Base-by-base conservation (phyloP, 2,113 vertebrate species). In the Muntiacus reevesi region DNA sequence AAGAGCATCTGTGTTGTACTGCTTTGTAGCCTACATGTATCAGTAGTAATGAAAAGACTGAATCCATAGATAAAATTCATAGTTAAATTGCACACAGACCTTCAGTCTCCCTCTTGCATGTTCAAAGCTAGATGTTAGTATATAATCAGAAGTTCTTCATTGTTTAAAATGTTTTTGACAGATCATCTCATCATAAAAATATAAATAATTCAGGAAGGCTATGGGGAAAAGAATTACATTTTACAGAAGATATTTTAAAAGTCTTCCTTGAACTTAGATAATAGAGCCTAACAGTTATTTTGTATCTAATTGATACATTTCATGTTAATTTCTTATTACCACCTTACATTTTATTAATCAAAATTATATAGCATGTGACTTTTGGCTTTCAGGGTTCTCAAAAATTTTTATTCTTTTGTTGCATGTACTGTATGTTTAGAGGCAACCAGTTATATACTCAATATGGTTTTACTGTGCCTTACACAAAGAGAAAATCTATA, bases 381-480 rank as follows among this genome's bases (percentile, higher is more conserved):
- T 96, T 96, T 97, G 97, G 64, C 97, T 98, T 98, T 98, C 87
- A 96, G 98, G 98, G 98, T 99, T 99, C 97, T 98, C 98, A 98
- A 98, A 98, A 92, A 91, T 86, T 90, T 97, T 98, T 98, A 97
- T 98, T 98, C 95, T 98, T 98, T 98, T 98, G 98, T 98, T 99
- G 99, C 98, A 98, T 99, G 98, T 98, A 97, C 98, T 98, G 98
- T 99, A 98, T 98, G 98, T 98, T 98, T 98, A 98, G 98, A 99
- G 97, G 97, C 98, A 98, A 98, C 97, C 97, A 93, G 96, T 98
- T 98, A 96, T 98, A 97, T 95, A 87, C 94, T 98, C 96, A 54
- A 0, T 98, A 94, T 98, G 98, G 98, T 98, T 99, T 99, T 99
- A 99, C 98, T 99, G 99, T 99, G 99, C 99, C 99, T 99, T 99